These are phyloP conservation scores for Chrysodeixis includens DNA, from an alignment of 2,888 invertebrate species.

Conservation along the genomic window DNA sequence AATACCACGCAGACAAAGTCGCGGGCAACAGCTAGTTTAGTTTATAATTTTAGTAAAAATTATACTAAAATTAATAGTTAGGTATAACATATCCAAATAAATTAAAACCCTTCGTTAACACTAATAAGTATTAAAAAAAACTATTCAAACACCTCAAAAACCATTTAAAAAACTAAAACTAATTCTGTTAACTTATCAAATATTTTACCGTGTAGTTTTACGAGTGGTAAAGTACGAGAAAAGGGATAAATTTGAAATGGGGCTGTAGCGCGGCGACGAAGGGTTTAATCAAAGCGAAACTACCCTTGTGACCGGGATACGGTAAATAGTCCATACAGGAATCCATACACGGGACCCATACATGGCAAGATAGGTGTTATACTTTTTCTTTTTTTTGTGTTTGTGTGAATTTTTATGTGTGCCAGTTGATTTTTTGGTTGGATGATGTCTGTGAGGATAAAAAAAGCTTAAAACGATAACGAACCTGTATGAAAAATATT, in stretches of 20 bases:
- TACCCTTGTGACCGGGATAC: conserved; percentile 73
- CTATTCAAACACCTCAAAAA: conserved; percentile 23
- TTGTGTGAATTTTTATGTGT: background rate
- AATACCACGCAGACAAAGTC: too few relatives aligned
- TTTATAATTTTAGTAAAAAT: too few relatives aligned
- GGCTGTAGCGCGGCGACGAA: conserved; percentile 71
- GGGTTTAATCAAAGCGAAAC: conserved; percentile 83
- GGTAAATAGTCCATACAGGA: conserved; percentile 71
- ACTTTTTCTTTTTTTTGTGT: conserved; percentile 28
- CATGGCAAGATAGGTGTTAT: conserved; percentile 31
- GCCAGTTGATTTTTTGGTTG: background rate
- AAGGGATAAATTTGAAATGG: conserved; percentile 78
- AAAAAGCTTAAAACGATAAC: too few relatives aligned
- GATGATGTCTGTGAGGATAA: too few relatives aligned
- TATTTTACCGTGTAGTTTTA: conserved; percentile 74
- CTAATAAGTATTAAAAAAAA: too few relatives aligned
- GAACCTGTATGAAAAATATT: too few relatives aligned
- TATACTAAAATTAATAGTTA: too few relatives aligned
- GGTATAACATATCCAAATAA: too few relatives aligned
- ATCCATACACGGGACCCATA: conserved; percentile 53
- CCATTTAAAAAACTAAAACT: conserved; percentile 47
- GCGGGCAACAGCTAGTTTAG: too few relatives aligned
- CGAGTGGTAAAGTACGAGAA: conserved; percentile 68
- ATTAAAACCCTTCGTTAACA: too few relatives aligned
- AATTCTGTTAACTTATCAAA: conserved; percentile 62